Percentiles rank a stretch among this genome's conserved stretches.
Evolutionary conservation across 2,113 vertebrate species (phyloP).

Genomic region (Calyptommatus sinebrachiatus): DNA sequence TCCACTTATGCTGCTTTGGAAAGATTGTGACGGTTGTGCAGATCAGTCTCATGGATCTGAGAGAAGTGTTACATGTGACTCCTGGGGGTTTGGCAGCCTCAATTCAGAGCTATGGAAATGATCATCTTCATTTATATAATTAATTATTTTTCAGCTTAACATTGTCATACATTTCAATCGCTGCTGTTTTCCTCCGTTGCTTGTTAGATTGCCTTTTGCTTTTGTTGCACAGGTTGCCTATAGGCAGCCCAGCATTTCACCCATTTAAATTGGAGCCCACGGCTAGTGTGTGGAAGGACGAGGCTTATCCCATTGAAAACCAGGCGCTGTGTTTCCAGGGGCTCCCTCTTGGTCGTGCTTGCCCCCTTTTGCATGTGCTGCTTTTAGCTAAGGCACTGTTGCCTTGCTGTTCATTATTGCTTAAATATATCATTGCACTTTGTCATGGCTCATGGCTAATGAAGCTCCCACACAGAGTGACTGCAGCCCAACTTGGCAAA

Average conservation of each 20-base stretch:
- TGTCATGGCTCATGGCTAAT: slow-evolving; percentile 30
- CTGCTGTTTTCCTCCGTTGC: background rate
- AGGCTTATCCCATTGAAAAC: background rate
- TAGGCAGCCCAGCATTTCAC: background rate
- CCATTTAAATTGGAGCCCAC: slow-evolving; percentile 1
- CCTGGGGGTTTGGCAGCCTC: background rate
- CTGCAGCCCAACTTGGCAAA: slow-evolving; percentile 21
- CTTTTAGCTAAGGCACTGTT: slow-evolving; percentile 19
- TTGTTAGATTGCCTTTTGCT: background rate
- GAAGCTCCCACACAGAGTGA: slow-evolving; percentile 28
- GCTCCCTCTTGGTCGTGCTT: background rate
- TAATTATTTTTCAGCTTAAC: no score
- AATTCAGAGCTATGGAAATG: background rate
- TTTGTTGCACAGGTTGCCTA: background rate
- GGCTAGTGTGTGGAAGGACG: background rate
- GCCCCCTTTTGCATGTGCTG: background rate
- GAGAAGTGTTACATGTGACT: background rate
- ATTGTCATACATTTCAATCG: no score
- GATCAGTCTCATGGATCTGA: background rate
- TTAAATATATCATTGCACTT: slow-evolving; percentile 40
- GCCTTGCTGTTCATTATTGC: slow-evolving; percentile 44
- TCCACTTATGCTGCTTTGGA: background rate
- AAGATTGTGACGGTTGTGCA: background rate
- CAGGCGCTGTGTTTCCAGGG: background rate
- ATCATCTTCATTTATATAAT: background rate